phyloP scores from a whole-genome alignment of 2,888 invertebrate genomes.

The Habrosyne pyritoides region DNA sequence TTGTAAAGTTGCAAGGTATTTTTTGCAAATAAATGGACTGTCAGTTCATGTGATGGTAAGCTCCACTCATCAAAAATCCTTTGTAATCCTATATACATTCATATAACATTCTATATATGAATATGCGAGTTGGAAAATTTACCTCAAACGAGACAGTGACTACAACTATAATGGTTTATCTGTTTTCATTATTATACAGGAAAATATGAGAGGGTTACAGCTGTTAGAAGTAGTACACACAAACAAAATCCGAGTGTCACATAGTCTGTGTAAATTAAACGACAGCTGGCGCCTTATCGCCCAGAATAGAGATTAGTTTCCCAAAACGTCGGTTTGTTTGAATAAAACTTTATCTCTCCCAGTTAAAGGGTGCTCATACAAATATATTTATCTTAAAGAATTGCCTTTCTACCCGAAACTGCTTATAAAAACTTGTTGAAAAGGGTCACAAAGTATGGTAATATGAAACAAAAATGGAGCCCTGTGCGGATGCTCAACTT shows the following conservation, averaged over 20 bases:
- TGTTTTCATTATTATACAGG: not conserved
- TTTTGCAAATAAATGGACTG: not conserved
- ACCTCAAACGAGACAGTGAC: not conserved
- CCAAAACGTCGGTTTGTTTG: conserved; percentile 46
- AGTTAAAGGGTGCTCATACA: conserved; percentile 18
- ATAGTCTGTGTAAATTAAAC: conserved; percentile 61
- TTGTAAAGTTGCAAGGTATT: not conserved
- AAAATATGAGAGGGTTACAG: conserved; percentile 16
- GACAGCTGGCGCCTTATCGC: conserved; percentile 50
- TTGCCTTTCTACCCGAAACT: conserved; percentile 36
- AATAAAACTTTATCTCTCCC: conserved; percentile 39
- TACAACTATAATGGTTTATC: not conserved
- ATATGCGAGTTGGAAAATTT: not conserved
- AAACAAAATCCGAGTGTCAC: conserved; percentile 39
- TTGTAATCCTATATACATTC: no score
- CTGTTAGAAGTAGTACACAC: conserved; percentile 26
- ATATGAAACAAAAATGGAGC: conserved; percentile 34
- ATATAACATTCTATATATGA: not conserved
- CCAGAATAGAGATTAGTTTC: conserved; percentile 55
- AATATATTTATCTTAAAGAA: conserved; percentile 36
- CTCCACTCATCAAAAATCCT: not conserved
- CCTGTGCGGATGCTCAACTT: conserved; percentile 29
- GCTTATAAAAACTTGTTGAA: conserved; percentile 35
- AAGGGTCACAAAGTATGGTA: conserved; percentile 36
- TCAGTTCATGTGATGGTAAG: not conserved